Evolutionary conservation across 2,888 invertebrate genomes (phyloP).

Genomic region (Exephanes ischioxanthus): DNA sequence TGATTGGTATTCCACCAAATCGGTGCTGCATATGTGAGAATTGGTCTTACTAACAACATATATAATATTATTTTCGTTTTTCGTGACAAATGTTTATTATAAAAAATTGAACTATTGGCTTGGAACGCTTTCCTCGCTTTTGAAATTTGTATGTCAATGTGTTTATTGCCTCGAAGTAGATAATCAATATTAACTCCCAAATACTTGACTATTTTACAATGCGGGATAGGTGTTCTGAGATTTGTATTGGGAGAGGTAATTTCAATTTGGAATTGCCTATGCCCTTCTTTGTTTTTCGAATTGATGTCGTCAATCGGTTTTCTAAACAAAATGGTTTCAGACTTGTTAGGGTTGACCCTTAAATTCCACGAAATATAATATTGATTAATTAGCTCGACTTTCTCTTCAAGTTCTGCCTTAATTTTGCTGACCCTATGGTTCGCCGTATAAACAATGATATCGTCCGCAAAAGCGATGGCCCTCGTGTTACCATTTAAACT

Average conservation of each 20-base stretch:
- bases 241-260: not conserved
- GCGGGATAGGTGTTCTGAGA: not conserved
- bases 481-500: not conserved
- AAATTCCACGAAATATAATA: slow-evolving; percentile 14
- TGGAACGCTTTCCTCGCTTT: not conserved
- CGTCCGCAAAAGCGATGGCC: slow-evolving; percentile 63
- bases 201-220: not conserved
- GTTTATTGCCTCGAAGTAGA: not conserved
- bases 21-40: too few species aligned
- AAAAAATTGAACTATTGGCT: too few species aligned
- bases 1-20: slow-evolving; percentile 22
- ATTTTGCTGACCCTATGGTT: not conserved
- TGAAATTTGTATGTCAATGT: not conserved
- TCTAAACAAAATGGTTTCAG: slow-evolving; percentile 46
- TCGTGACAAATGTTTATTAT: too few species aligned
- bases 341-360: not conserved
- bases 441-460: slow-evolving; percentile 42
- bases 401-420: slow-evolving; percentile 6
- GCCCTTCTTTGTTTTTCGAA: not conserved
- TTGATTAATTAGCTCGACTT: slow-evolving; percentile 18
- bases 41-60: not conserved
- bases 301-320: not conserved
- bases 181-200: not conserved
- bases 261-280: not conserved
- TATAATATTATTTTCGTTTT: not conserved